Evolutionary conservation across 1,140 invertebrate species (phyloP), one percentile per base, ranked within the genome.

Genomic region (Panonychus citri): DNA sequence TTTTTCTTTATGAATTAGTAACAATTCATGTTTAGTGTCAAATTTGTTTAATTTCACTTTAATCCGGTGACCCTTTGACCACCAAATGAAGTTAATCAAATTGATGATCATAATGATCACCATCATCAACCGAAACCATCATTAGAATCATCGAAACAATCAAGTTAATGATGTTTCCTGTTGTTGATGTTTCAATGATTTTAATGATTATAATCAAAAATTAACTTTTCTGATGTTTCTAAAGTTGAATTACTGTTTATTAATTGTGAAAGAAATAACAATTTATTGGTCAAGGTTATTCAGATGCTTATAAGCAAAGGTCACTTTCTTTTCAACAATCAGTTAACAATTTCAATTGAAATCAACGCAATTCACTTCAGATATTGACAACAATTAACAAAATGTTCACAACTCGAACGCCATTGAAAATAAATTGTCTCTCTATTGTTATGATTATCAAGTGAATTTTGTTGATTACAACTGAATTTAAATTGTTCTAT

Each of bases 281-380:
- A 24, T 49, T 42, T n/a, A 39, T 55, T 55, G 24, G 26, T 42
- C 19, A 8, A 40, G 27, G n/a, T 21, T 19, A 19, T 53, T 43
- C 48, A 43, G 43, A n/a, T n/a, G 46, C 49, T n/a, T 39, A 52
- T 53, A 28, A 26, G 27, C 30, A 57, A 15, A 57, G 34, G 50
- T 26, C 27, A 50, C 19, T 17, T 25, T 37, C 19, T 50, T 57
- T 40, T 24, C 10, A n/a, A n/a, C n/a, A n/a, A n/a, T n/a, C n/a
- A n/a, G n/a, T n/a, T n/a, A n/a, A n/a, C n/a, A n/a, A n/a, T n/a
- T n/a, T n/a, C n/a, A n/a, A n/a, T 34, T 34, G 12, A 34, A 34
- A 34, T 34, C 30, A 34, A 7, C 30, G 8, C 39, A 12, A n/a
- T 48, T n/a, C n/a, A n/a, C n/a, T n/a, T n/a, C n/a, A n/a, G n/a